Percentiles rank a stretch among this genome's conserved stretches.
Evolutionary conservation across 37 sponge, comb jelly and placozoan genomes (phyloP).

Genomic region (Beroe ovata): DNA sequence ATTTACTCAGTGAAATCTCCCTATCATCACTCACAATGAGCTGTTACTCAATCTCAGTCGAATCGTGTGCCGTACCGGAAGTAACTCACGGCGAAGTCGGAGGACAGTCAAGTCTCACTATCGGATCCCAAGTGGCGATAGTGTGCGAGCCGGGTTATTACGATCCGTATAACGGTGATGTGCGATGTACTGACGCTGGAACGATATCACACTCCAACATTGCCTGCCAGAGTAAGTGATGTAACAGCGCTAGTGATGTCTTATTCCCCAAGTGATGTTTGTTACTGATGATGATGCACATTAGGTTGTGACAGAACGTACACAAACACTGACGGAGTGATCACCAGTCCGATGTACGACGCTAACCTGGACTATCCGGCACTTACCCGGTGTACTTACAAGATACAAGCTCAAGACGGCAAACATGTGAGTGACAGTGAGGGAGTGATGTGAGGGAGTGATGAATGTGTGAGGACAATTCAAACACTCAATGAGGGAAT

Average conservation of each 20-base stretch:
- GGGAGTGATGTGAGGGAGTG: too few species aligned
- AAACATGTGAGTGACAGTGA: conserved; percentile 5
- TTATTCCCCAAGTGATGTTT: too few species aligned
- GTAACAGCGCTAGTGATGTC: too few species aligned
- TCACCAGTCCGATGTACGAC: not conserved
- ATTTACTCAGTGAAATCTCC: too few species aligned
- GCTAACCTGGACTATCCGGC: not conserved
- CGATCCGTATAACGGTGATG: conserved; percentile 16
- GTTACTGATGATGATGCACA: too few species aligned
- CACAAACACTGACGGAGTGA: not conserved
- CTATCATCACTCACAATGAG: too few species aligned
- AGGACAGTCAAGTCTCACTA: not conserved
- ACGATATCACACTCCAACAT: conserved; percentile 16
- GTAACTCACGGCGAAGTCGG: not conserved
- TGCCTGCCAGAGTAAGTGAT: not conserved
- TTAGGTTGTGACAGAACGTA: conserved; percentile 9
- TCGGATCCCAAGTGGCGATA: not conserved
- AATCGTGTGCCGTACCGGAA: not conserved
- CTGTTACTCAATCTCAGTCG: not conserved
- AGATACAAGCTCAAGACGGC: not conserved
- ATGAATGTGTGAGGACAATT: too few species aligned
- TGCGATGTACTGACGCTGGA: conserved; percentile 8
- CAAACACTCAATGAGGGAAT: too few species aligned
- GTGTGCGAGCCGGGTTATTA: not conserved
- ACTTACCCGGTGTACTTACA: conserved; percentile 15